Percentiles rank a stretch among this genome's conserved stretches.
These are phyloP conservation scores for Elmis aenea DNA, from an alignment of 2,888 invertebrate species.

Conservation along the genomic window DNA sequence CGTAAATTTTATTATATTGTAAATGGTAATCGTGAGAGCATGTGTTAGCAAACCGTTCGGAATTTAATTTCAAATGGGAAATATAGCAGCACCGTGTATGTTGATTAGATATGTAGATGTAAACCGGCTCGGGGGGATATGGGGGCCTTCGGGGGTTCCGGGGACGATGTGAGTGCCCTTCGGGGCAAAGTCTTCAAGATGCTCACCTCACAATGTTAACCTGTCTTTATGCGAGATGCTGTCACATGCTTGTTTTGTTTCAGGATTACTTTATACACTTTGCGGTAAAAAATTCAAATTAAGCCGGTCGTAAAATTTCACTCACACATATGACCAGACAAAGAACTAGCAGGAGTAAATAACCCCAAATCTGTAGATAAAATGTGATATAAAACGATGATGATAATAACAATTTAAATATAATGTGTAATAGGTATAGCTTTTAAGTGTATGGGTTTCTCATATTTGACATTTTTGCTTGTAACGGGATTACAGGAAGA, in stretches of 20 bases:
- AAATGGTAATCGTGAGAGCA: constrained; percentile 30
- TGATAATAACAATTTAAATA: no score
- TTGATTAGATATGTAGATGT: constrained; percentile 26
- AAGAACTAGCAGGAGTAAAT: no score
- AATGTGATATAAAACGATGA: no score
- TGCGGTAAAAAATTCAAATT: no score
- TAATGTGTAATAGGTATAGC: no score
- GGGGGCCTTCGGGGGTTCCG: constrained; percentile 16
- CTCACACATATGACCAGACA: no score
- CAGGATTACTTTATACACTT: constrained; percentile 12
- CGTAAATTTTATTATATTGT: constrained; percentile 31
- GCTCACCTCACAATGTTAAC: constrained; percentile 17
- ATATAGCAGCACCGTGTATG: constrained; percentile 22
- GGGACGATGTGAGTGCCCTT: constrained; percentile 22
- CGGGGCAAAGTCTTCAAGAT: constrained; percentile 19
- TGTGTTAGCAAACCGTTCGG: constrained; percentile 28
- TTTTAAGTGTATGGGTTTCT: no score
- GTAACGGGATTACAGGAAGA: no score
- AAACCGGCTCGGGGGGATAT: constrained; percentile 22
- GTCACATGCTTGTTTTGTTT: constrained; percentile 22
- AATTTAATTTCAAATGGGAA: constrained; percentile 26
- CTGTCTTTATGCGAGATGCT: constrained; percentile 19
- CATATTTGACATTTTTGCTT: no score
- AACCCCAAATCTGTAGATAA: no score
- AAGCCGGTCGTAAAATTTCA: no score